These are phyloP conservation scores for Triplophysa siluroides DNA, from an alignment of 2,113 vertebrate genomes.

Conservation along the genomic window DNA sequence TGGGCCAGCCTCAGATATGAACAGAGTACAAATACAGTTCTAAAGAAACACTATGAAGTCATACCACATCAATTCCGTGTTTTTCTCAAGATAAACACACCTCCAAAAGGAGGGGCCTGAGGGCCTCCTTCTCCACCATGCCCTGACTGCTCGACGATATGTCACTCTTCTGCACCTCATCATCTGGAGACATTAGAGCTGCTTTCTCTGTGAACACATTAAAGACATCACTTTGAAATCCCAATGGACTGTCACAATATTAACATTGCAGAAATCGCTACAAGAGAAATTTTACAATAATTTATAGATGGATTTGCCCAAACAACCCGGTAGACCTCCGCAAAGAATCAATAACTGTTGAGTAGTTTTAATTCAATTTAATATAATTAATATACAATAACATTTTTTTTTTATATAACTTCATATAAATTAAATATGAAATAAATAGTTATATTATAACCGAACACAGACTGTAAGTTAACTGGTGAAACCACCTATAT, in stretches of 20 bases:
- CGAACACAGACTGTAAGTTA: too few relatives aligned
- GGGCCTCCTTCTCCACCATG: slow-evolving; percentile 89
- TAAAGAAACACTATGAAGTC: background rate
- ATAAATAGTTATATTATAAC: too few relatives aligned
- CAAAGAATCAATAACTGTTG: too few relatives aligned
- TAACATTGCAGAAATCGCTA: too few relatives aligned
- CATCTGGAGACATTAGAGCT: slow-evolving; percentile 74
- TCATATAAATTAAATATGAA: too few relatives aligned
- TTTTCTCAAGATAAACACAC: slow-evolving; percentile 55
- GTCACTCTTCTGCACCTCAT: slow-evolving; percentile 94
- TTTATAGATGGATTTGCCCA: too few relatives aligned
- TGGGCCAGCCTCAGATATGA: background rate
- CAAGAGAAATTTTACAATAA: too few relatives aligned
- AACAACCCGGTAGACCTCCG: too few relatives aligned
- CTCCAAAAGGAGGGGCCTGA: slow-evolving; percentile 85
- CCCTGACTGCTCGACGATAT: slow-evolving; percentile 95
- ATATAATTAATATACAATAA: too few relatives aligned
- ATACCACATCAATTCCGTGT: background rate
- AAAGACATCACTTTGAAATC: background rate
- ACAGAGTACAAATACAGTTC: background rate
- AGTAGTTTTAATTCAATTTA: too few relatives aligned
- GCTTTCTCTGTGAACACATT: slow-evolving; percentile 77
- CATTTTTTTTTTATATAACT: too few relatives aligned
- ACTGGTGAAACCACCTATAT: too few relatives aligned
- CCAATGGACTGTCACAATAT: background rate